Conservation (phyloP, 2,797 vertebrate genomes). For the Leptoclinus maculatus region DNA sequence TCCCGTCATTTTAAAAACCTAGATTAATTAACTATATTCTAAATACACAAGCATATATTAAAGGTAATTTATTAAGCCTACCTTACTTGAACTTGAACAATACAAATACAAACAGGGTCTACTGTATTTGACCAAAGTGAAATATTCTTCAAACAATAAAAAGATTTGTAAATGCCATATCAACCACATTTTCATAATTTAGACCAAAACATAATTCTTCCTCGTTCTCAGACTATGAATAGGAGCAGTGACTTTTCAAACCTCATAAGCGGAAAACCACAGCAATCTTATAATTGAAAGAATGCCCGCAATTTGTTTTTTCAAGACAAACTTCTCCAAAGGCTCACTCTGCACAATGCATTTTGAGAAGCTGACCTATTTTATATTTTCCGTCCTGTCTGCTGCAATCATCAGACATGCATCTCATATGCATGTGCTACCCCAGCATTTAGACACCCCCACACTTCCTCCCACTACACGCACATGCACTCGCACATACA, state of each 20-base stretch:
- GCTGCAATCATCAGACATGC: conserved; percentile 80
- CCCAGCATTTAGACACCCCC: conserved; percentile 63
- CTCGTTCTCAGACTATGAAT: conserved; percentile 45
- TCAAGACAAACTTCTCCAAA: conserved; percentile 62
- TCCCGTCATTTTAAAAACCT: not conserved
- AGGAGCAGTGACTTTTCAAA: conserved; percentile 40
- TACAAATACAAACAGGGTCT: not conserved
- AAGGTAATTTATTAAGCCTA: not conserved
- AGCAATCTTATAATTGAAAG: conserved; percentile 61
- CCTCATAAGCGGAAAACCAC: conserved; percentile 53
- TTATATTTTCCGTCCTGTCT: conserved; percentile 81
- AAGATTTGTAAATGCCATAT: conserved; percentile 2
- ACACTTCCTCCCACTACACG: conserved; percentile 7
- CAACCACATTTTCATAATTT: conserved; percentile 18
- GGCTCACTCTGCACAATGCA: conserved; percentile 71
- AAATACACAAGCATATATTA: not conserved
- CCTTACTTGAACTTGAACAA: not conserved
- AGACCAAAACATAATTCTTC: conserved; percentile 21
- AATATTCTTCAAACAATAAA: not conserved
- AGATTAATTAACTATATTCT: not conserved
- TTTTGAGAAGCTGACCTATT: conserved; percentile 82
- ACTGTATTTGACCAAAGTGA: not conserved
- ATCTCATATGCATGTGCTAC: conserved; percentile 70
- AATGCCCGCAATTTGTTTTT: conserved; percentile 59
- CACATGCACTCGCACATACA: conserved; percentile 25